Percentiles rank a stretch among this genome's conserved stretches.
Conservation (phyloP, 2,888 invertebrate species). For the Netelia virgata region DNA sequence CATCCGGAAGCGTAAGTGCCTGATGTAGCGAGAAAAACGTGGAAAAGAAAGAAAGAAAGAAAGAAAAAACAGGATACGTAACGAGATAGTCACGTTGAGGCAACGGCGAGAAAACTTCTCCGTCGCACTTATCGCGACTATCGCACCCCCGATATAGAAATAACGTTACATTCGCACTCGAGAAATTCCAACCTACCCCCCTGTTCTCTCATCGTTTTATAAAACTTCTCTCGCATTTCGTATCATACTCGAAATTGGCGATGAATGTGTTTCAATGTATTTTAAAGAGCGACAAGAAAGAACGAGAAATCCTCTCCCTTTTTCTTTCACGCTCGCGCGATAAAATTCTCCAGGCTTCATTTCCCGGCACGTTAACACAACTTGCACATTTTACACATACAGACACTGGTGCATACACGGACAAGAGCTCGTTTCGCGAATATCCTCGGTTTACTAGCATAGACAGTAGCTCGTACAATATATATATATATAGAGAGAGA, state of each 20-base stretch:
- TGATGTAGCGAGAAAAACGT: neutral
- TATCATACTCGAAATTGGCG: constrained; percentile 8
- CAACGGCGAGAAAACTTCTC: neutral
- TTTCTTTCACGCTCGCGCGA: constrained; percentile 32
- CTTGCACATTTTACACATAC: neutral
- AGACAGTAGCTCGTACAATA: constrained; percentile 13
- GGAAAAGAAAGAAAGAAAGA: constrained; percentile 1
- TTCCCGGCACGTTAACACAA: constrained; percentile 22
- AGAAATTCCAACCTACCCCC: neutral
- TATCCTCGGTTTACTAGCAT: constrained; percentile 2
- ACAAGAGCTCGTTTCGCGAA: neutral
- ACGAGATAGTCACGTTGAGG: constrained; percentile 2
- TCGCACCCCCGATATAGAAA: neutral
- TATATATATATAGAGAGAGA: too few relatives aligned
- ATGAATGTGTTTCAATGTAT: constrained; percentile 31
- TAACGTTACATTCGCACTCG: neutral
- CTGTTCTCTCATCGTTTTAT: neutral
- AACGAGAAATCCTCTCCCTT: neutral
- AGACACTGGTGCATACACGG: neutral
- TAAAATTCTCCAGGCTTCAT: constrained; percentile 40
- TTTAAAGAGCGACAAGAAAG: neutral
- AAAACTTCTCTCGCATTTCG: neutral
- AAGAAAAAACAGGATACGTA: neutral
- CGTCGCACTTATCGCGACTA: neutral
- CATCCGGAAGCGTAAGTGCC: neutral